Conservation (phyloP, 1,140 invertebrate genomes). For the Ctenoplectra terminalis region DNA sequence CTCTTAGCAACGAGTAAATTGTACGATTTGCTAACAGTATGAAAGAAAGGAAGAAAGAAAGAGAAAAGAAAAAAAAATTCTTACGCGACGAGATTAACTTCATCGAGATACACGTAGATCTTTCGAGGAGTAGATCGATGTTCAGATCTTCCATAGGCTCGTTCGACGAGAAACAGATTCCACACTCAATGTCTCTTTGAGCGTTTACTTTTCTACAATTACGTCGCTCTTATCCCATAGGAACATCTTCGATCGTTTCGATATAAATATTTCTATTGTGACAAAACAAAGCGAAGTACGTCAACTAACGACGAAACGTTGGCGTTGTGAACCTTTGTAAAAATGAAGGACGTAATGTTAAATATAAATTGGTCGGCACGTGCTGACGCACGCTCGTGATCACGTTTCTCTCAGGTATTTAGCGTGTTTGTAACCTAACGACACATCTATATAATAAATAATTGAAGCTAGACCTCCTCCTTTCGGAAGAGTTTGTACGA, state of each 20-base stretch:
- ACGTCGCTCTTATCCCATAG: conserved; percentile 1
- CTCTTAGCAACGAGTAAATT: neutral
- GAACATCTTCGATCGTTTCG: neutral
- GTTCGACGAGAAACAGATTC: neutral
- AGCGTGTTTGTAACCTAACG: conserved; percentile 58
- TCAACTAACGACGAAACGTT: neutral
- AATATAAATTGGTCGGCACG: too few species aligned
- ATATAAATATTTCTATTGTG: conserved; percentile 28
- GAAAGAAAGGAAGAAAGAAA: conserved; percentile 2
- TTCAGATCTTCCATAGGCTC: neutral
- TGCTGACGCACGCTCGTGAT: conserved; percentile 54
- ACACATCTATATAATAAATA: conserved; percentile 46
- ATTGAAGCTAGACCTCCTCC: conserved; percentile 4
- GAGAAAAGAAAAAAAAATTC: too few species aligned
- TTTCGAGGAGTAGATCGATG: neutral
- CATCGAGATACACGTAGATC: too few species aligned
- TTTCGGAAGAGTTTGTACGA: conserved; percentile 32
- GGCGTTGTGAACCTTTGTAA: conserved; percentile 33
- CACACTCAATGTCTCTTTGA: conserved; percentile 28
- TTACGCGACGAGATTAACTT: too few species aligned
- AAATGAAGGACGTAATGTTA: conserved; percentile 19
- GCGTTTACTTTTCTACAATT: conserved; percentile 52
- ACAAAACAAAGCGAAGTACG: neutral
- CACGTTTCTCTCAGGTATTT: conserved; percentile 67
- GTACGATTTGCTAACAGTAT: neutral